A percentile compares a stretch with the other conserved stretches of the same genome.
phyloP scores from a whole-genome alignment of 2,888 invertebrate genomes.

The Chaitophorus viminalis region DNA sequence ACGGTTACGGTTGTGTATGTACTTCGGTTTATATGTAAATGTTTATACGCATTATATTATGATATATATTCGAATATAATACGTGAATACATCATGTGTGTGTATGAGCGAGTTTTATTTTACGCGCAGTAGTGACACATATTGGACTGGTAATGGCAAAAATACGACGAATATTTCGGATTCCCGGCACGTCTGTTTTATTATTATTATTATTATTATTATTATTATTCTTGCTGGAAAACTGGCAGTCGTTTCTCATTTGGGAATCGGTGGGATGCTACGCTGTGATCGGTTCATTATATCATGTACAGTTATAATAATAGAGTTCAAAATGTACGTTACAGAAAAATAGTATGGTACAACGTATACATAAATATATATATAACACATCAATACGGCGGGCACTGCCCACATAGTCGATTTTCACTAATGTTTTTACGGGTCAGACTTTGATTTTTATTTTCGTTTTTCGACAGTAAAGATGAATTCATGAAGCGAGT shows the following conservation, averaged over 20 bases:
- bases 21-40: neutral
- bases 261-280: neutral
- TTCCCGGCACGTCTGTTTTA: conserved; percentile 22
- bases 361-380: too few species aligned
- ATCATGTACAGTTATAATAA: too few species aligned
- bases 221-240: conserved; percentile 10
- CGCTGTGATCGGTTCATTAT: neutral
- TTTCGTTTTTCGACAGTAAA: too few species aligned
- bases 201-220: conserved; percentile 1
- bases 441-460: too few species aligned
- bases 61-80: neutral
- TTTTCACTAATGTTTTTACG: too few species aligned
- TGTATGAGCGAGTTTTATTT: neutral
- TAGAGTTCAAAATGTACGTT: too few species aligned
- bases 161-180: neutral
- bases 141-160: neutral
- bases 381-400: too few species aligned
- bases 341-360: too few species aligned
- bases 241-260: neutral
- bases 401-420: too few species aligned
- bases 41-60: neutral
- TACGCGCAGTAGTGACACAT: neutral
- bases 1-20: neutral
- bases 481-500: too few species aligned
- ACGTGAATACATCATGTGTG: neutral